Base-by-base conservation (phyloP, 1,140 invertebrate species). In the Kradibia gibbosae region DNA sequence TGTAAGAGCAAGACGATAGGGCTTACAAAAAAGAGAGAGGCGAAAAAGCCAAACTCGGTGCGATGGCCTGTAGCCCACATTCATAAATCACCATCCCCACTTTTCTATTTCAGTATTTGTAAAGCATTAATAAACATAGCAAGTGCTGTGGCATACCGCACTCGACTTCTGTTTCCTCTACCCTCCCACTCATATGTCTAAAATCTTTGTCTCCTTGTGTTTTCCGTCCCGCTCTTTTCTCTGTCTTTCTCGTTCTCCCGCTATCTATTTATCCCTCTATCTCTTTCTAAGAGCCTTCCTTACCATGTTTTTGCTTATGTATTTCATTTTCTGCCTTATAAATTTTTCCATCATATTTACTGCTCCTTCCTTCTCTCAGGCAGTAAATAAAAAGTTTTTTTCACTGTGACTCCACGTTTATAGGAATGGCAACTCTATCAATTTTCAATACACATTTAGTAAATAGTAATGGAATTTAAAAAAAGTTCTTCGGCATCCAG, bases 41-140 rank as follows among this genome's bases (percentile, higher is more conserved):
- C 42, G 76, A 50, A 55, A 55, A 62, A 45, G 48, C 62, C 34
- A 55, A 67, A 67, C 42, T 25, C 10, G 34, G 53, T 25, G 31
- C 34, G 53, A 15, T 36, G 34, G 50, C 25, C 3, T 71, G 48
- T 60, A 72, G 34, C n/a, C 67, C 60, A 8, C 57, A 67, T 75
- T 65, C 80, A 81, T 81, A 81, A 81, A 81, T 81, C 80, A 81
- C 55, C 80, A 34, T 39, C 25, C 39, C 74, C 22, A 36, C 80
- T 76, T 81, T 77, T 77, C 80, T 77, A 81, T 81, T 81, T 81
- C 74, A 34, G 74, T 81, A 77, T 81, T 81, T 81, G 74, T 81
- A 57, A 77, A 81, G 70, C 79, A 81, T 75, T 81, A 75, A 76
- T 75, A 76, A 73, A 70, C 79, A 45, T 28, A 31, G 53, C 53